A percentile compares a stretch with the other conserved stretches of the same genome.
Conservation (phyloP, 2,888 invertebrate genomes). For the Dinocampus coccinellae region DNA sequence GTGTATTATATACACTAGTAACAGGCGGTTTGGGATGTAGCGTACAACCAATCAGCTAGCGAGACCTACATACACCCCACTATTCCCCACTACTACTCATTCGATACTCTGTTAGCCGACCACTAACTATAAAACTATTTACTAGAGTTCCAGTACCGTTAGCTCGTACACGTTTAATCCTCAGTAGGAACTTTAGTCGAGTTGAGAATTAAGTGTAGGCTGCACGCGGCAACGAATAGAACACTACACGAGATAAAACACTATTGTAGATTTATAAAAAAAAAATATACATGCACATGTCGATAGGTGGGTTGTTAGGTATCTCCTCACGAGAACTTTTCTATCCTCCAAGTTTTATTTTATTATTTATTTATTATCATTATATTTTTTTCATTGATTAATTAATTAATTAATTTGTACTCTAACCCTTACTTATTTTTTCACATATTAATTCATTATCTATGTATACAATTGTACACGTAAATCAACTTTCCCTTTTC, state of each 20-base stretch:
- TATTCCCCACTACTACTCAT: conserved; percentile 45
- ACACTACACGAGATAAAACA: background rate
- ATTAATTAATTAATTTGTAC: background rate
- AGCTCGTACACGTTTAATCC: conserved; percentile 44
- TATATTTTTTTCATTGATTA: conserved; percentile 20
- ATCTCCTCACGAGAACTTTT: too few relatives aligned
- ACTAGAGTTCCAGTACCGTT: conserved; percentile 63
- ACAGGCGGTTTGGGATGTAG: conserved; percentile 22
- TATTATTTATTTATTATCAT: background rate
- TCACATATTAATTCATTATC: background rate
- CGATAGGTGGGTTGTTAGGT: conserved; percentile 38
- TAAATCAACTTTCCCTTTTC: too few relatives aligned
- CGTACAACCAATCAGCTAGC: conserved; percentile 58
- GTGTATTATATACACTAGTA: background rate
- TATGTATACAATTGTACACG: too few relatives aligned
- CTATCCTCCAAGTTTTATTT: conserved; percentile 22
- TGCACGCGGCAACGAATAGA: conserved; percentile 25
- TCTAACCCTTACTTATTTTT: conserved; percentile 1
- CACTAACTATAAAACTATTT: conserved; percentile 50
- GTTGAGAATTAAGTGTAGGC: conserved; percentile 18
- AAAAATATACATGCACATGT: conserved; percentile 7
- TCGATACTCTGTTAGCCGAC: conserved; percentile 46
- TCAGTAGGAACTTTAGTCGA: conserved; percentile 45
- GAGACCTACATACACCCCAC: conserved; percentile 66
- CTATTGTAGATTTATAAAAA: conserved; percentile 11